Base-by-base conservation (phyloP, 2,888 invertebrate species). In the Tipula lateralis region DNA sequence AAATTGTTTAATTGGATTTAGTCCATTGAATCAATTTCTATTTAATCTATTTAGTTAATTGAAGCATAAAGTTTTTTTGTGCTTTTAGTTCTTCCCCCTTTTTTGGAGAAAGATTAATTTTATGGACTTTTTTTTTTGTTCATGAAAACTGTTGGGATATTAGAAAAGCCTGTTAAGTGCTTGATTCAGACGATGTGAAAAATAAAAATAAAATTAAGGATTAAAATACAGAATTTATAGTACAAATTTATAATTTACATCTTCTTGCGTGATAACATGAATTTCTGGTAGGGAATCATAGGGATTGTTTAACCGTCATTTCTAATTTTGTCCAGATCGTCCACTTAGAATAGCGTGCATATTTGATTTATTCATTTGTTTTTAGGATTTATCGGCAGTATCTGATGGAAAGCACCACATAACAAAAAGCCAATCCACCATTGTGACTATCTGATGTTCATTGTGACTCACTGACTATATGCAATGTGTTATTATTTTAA, bases 41-140 rank as follows among this genome's bases (percentile, higher is more conserved):
- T 66, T 66, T 66, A 66, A 66, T 66, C 66, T 66, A 9, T 66
- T 66, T 66, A 66, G 66, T 66, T 66, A 66, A 66, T 66, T 66
- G 66, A 24, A 66, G 66, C 66, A 66, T 24, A 66, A 66, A 66
- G 24, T 24, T 24, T 66, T 50, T 66, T 19, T 66, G 24, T 66
- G 66, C 16, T 66, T 66, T 66, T 24, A 7, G 32, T 44, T 44
- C 12, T 36, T 36, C 16, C 2, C 16, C 16, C 2, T 44, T 44
- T 2, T 44, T 44, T n/a, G 44, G n/a, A 44, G 16, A 44, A 44
- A 44, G 44, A 16, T 44, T 66, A 24, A 12, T 66, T 66, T 66
- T 66, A 66, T 24, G 66, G 66, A 19, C 12, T 66, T 66, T 50
- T 50, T 16, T 6, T 6, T 50, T 50, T 50, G 4, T 66, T 24